Base-by-base conservation (phyloP, 2,888 invertebrate genomes). In the Gasteruption jaculator region DNA sequence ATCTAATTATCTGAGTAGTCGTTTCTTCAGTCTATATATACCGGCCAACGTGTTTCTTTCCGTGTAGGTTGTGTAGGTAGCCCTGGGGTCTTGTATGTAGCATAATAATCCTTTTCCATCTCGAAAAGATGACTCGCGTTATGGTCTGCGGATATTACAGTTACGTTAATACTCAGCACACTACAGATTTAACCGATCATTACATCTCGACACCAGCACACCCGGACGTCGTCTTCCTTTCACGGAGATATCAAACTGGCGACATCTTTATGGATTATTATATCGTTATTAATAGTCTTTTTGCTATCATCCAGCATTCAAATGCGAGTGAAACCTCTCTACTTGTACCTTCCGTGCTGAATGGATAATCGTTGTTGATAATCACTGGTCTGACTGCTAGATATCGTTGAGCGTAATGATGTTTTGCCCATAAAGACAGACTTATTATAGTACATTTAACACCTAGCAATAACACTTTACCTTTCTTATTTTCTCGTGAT, bases 141-240 rank as follows among this genome's bases (percentile, higher is more conserved):
- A 62, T 62, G 59, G 60, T 61, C 51, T 55, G 49, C 51, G 41
- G 46, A 44, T 51, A 55, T 57, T 63, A 65, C 65, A 64, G 65
- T 65, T 65, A 65, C 58, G 52, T 63, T 63, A 61, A 63, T 65
- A 54, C 49, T 53, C 54, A 50, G 55, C 50, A 57, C 45, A 52
- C 43, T n/a, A n/a, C n/a, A n/a, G n/a, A n/a, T 41, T 15, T 37
- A 48, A 42, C 36, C 45, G 35, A 45, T 52, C 42, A 38, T 52
- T 44, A 48, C 25, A 27, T 40, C 22, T 21, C 15, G n/a, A n/a
- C 24, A 12, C 27, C 31, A 20, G 42, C n/a, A 14, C 6, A 15
- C 19, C 3, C 11, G 24, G 18, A 25, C 18, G 12, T 12, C 24
- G 11, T 30, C 11, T 25, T 10, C 7, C 16, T 18, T n/a, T n/a